Evolutionary conservation across 2,113 vertebrate species (phyloP), one percentile per base, ranked within the genome.

Genomic region (Coreoperca whiteheadi): DNA sequence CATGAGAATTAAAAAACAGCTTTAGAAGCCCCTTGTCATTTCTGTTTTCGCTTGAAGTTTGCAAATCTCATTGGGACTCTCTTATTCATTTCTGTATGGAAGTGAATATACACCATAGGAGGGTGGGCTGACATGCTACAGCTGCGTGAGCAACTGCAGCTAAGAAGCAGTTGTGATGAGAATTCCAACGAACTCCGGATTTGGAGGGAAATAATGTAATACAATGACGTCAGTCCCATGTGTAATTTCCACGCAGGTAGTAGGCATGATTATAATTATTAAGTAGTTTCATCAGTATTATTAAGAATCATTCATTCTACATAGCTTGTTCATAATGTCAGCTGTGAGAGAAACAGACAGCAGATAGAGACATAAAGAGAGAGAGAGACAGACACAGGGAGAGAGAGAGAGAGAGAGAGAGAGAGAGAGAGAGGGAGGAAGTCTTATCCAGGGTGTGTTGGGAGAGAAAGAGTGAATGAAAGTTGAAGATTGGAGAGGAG

Each of bases 391-490:
- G 61, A 16, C 57, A 53, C 67, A 34, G 12, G 65, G 39, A 72
- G 56, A 56, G 32, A 68, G 43, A 63, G 32, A 32, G 23, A 65
- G 11, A 70, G 39, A 71, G 48, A 56, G 16, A 32, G n/a, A 32
- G 83, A 34, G 64, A 74, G 68, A 28, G 68, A 56, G 53, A 10
- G 59, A 57, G 84, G 4, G 71, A 64, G 84, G 84, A 70, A 82
- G 83, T 84, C 50, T 54, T 25, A 15, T 56, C 25, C 41, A 61
- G 66, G 59, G 48, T 70, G 28, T 30, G 56, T 71, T 71, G 39
- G 81, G 39, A 70, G 74, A 85, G 74, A 51, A 68, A 79, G 74
- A 67, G 83, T 87, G 87, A 92, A 81, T 87, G 85, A 86, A 85
- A 74, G 72, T 41, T 61, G 66, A 41, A 60, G 81, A 79, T 50